Conservation (phyloP, 2,797 vertebrate species). For the Nasua narica region DNA sequence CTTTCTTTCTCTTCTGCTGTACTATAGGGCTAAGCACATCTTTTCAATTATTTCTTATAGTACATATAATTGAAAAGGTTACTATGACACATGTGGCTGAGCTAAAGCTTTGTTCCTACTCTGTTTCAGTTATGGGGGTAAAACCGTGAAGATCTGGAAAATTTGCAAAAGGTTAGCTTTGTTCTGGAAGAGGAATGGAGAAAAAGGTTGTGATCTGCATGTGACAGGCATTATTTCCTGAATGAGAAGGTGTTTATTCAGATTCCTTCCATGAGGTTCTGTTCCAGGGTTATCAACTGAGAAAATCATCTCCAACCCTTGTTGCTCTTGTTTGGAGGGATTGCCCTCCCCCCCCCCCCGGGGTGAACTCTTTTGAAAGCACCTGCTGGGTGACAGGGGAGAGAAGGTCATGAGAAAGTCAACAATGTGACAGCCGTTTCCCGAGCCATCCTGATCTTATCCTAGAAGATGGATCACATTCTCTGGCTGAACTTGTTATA, state of each 20-base stretch:
- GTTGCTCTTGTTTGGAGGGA: background rate
- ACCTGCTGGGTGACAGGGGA: conserved; percentile 60
- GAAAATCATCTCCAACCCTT: conserved; percentile 46
- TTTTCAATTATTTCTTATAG: background rate
- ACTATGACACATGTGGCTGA: background rate
- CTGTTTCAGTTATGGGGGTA: background rate
- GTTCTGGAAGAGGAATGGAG: background rate
- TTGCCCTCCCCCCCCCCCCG: background rate
- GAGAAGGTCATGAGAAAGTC: conserved; percentile 73
- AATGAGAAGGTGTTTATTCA: conserved; percentile 12
- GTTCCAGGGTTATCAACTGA: conserved; percentile 54
- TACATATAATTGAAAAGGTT: background rate
- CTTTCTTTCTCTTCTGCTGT: background rate
- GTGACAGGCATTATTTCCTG: background rate
- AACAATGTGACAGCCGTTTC: conserved; percentile 60
- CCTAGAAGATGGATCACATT: conserved; percentile 54
- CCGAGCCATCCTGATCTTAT: conserved; percentile 64
- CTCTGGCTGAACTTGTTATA: conserved; percentile 45
- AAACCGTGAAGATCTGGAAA: background rate
- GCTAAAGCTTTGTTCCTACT: background rate
- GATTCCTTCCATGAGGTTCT: background rate
- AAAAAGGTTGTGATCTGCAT: background rate
- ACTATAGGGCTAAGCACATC: background rate
- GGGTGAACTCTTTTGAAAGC: conserved; percentile 39
- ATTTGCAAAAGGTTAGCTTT: background rate